phyloP scores from a whole-genome alignment of 1,140 invertebrate genomes.

The Drosophila rhopaloa region DNA sequence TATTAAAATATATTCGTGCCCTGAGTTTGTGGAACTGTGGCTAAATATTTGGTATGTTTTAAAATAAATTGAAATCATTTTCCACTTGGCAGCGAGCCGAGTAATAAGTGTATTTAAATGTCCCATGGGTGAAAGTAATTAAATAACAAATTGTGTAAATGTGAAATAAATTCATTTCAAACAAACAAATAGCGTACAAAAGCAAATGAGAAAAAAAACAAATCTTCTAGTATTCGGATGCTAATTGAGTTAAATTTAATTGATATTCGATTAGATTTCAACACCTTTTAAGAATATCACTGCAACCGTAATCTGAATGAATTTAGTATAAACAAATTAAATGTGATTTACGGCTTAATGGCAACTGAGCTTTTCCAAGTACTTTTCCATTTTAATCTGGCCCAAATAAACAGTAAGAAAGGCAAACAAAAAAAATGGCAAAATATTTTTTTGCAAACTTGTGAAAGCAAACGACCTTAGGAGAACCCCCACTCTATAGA shows the following conservation, averaged over 20 bases:
- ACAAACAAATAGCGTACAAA: slow-evolving; percentile 25
- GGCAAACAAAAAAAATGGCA: slow-evolving; percentile 22
- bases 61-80: slow-evolving; percentile 54
- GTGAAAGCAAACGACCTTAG: slow-evolving; percentile 47
- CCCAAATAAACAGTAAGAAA: slow-evolving; percentile 34
- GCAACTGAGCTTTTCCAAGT: slow-evolving; percentile 24
- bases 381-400: slow-evolving; percentile 38
- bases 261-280: slow-evolving; percentile 44
- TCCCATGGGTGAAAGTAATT: slow-evolving; percentile 29
- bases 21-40: slow-evolving; percentile 2
- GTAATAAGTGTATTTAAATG: slow-evolving; percentile 49
- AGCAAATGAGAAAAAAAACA: slow-evolving; percentile 33
- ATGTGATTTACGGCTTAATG: slow-evolving; percentile 3
- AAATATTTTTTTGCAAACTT: slow-evolving; percentile 28
- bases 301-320: slow-evolving; percentile 15
- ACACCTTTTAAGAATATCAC: slow-evolving; percentile 21
- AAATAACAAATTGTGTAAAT: slow-evolving; percentile 30
- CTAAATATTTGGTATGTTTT: slow-evolving; percentile 8
- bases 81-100: slow-evolving; percentile 63
- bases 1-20: slow-evolving; percentile 10
- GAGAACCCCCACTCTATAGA: slow-evolving; percentile 38
- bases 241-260: slow-evolving; percentile 56
- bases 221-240: slow-evolving; percentile 51
- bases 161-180: slow-evolving; percentile 9
- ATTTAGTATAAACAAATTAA: slow-evolving; percentile 23